Evolutionary conservation across 2,797 vertebrate genomes (phyloP).

Genomic region (Aphelocoma californica): DNA sequence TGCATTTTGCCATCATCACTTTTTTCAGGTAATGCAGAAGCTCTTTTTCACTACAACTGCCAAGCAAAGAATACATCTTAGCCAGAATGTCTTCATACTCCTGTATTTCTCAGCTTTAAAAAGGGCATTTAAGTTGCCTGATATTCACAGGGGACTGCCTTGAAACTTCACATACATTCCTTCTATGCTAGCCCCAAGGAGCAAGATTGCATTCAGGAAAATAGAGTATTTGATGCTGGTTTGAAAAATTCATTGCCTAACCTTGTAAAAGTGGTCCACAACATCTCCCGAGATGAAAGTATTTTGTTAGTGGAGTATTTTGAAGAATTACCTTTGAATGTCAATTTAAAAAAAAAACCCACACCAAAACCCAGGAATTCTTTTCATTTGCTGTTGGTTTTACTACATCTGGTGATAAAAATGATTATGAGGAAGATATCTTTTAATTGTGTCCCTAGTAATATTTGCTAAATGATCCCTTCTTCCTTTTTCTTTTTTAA

Average conservation of each 20-base stretch:
- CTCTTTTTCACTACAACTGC: background rate
- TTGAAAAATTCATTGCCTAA: constrained; percentile 58
- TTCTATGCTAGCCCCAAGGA: background rate
- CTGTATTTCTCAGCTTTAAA: background rate
- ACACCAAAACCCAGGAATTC: background rate
- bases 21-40: background rate
- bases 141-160: background rate
- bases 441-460: background rate
- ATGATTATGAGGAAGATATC: background rate
- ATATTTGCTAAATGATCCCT: background rate
- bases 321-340: constrained; percentile 18
- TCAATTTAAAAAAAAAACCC: background rate
- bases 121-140: constrained; percentile 6
- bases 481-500: background rate
- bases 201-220: background rate
- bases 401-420: constrained; percentile 20
- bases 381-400: constrained; percentile 13
- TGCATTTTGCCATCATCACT: background rate
- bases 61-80: background rate
- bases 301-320: constrained; percentile 43
- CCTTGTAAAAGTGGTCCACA: constrained; percentile 23
- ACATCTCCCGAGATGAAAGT: constrained; percentile 3
- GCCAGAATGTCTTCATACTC: background rate
- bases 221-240: constrained; percentile 22
- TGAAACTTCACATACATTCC: background rate